phyloP scores from a whole-genome alignment of 2,113 vertebrate genomes.

The Hippolais icterina region DNA sequence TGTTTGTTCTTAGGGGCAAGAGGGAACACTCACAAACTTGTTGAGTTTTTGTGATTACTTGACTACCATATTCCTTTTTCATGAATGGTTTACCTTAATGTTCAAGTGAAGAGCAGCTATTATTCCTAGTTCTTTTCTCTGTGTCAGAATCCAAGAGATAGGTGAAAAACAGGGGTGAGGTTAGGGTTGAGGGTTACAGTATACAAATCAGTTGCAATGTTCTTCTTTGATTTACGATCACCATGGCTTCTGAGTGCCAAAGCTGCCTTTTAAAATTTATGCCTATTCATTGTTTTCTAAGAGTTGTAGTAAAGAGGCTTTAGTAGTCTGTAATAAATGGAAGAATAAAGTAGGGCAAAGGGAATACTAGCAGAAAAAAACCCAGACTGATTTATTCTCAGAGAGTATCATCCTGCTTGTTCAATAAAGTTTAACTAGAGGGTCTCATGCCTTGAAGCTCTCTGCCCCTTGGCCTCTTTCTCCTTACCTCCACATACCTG shows the following conservation, averaged over 20 bases:
- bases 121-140: not conserved
- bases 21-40: not conserved
- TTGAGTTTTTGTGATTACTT: not conserved
- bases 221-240: not conserved
- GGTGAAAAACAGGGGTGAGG: not conserved
- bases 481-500: not conserved
- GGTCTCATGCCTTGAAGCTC: not conserved
- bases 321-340: not conserved
- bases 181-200: not conserved
- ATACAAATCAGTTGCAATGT: not conserved
- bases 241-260: not conserved
- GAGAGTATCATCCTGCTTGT: not conserved
- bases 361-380: not conserved
- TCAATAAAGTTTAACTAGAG: not conserved
- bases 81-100: not conserved
- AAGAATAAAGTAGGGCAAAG: not conserved
- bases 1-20: accelerated
- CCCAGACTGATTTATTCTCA: not conserved
- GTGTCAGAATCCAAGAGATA: not conserved
- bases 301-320: not conserved
- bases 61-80: not conserved
- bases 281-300: not conserved
- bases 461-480: not conserved
- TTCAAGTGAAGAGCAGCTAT: not conserved
- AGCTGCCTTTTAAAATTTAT: slow-evolving; percentile 19